Conservation (phyloP, 1,140 invertebrate genomes). For the Physella acuta region DNA sequence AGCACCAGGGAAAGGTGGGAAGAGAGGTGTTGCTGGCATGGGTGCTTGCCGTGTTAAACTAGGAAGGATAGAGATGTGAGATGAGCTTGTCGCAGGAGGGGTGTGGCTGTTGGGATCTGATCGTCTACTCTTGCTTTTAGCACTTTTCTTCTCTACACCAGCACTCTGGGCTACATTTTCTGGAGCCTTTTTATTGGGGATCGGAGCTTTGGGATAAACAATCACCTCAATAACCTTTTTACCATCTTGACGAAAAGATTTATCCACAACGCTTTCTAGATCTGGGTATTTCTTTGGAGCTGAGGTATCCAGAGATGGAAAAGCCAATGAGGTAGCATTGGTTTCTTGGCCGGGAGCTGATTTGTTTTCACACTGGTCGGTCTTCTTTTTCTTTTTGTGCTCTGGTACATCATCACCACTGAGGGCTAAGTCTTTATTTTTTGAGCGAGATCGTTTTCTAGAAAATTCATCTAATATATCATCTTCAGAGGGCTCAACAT, state of each 20-base stretch:
- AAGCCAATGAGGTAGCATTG: neutral
- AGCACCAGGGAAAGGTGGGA: neutral
- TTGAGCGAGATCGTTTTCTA: conserved; percentile 9
- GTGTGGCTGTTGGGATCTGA: no score
- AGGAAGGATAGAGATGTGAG: neutral
- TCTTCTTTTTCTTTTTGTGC: conserved; percentile 1
- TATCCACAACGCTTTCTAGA: neutral
- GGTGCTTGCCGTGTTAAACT: neutral
- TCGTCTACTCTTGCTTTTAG: no score
- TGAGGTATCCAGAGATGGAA: no score
- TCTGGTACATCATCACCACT: conserved; percentile 6
- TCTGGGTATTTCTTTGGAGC: neutral
- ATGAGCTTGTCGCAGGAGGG: neutral
- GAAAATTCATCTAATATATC: conserved; percentile 13
- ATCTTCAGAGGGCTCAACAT: conserved; percentile 19
- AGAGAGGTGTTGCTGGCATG: neutral
- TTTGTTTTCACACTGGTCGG: neutral
- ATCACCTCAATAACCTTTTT: neutral
- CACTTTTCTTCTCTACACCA: neutral
- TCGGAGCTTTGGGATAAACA: neutral
- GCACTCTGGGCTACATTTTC: neutral
- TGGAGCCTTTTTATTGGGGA: neutral
- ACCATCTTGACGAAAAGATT: neutral
- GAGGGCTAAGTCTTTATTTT: neutral
- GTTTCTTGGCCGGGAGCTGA: neutral